Evolutionary conservation across 2,797 vertebrate genomes (phyloP), one percentile per base, ranked within the genome.

Genomic region (Falco columbarius): DNA sequence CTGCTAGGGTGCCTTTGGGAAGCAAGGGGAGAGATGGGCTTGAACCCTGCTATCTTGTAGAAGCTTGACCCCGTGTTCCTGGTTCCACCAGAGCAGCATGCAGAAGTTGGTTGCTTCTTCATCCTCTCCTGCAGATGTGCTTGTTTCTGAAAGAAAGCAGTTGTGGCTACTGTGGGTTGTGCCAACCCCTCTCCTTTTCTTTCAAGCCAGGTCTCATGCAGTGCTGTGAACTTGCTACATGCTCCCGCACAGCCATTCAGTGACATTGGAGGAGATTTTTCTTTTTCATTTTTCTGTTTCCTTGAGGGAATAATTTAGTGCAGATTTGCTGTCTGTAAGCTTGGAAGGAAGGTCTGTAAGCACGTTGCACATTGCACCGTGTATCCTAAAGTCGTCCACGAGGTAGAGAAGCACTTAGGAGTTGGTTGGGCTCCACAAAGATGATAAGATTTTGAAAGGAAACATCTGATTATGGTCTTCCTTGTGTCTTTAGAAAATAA

Each of bases 301-400:
- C 46, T 13, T 9, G 15, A 6, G 38, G 11, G 14, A 19, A 72
- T n/a, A 66, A 52, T 59, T 62, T 20, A 30, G 14, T 34, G 32
- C 21, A 15, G 21, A 29, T 81, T 38, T 58, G 17, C n/a, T 44
- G 14, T 84, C 30, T 32, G n/a, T 56, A 36, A 73, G 22, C 34
- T 84, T 1, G 1, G 30, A 55, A 91, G 29, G 67, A 55, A 63
- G 59, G 42, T 76, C 47, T 68, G 2, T 51, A 59, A 89, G 59
- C 19, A 7, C 30, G 61, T 74, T 0, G 6, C 7, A 1, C 7
- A 1, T 72, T 83, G 29, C 18, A 4, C 7, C 34, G 6, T 38
- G 24, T 63, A n/a, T 49, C 65, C 27, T 71, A 30, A 75, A 83
- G 72, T 38, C 4, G 1, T 65, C 44, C 0, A 0, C 20, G 54